Base-by-base conservation (phyloP, 64 coral and sea anemone species). In the Orbicella faveolata region DNA sequence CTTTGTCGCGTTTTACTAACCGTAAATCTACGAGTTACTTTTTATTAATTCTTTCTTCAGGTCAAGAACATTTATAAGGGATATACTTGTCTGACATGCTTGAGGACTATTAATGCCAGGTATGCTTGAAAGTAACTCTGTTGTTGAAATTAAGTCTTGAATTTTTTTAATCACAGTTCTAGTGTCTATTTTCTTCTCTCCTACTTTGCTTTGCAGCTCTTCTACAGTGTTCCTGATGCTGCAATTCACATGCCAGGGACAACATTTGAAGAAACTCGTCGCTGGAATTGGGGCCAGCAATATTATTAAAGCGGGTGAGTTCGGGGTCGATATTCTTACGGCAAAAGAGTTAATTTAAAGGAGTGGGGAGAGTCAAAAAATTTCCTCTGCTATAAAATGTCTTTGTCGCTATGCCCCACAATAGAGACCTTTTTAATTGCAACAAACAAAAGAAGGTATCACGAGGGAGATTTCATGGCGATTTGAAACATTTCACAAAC, bases 91-190 rank as follows among this genome's bases (percentile, higher is more conserved):
- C 37, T 85, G 9, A 30, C 18, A 3, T 85, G 82, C 17, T 51
- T 85, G 36, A 85, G 39, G 67, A 85, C 82, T 18, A 12, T 85
- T 25, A 85, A 85, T 39, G n/a, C 82, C 13, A 85, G 82, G 82
- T 85, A 85, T 70, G 65, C 44, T 72, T 12, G 7, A 67, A 59
- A 61, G 33, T 26, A 59, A 80, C 48, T 59, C 1, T 1, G 4
- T 14, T 2, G 6, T 70, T 23, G n/a, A 0, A 69, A 69, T n/a
- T 23, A 7, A 11, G 1, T 70, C 10, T 70, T 70, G 6, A n/a
- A 26, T 11, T 70, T 6, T 33, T 16, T 52, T 6, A 51, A 21
- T 44, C 0, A 7, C 6, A 6, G 2, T 77, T 77, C 51, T 52
- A 9, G 21, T 77, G 21, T 23, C 3, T 41, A 48, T 48, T 48